Evolutionary conservation across 2,113 vertebrate species (phyloP), one percentile per base, ranked within the genome.

Genomic region (Chionis minor): DNA sequence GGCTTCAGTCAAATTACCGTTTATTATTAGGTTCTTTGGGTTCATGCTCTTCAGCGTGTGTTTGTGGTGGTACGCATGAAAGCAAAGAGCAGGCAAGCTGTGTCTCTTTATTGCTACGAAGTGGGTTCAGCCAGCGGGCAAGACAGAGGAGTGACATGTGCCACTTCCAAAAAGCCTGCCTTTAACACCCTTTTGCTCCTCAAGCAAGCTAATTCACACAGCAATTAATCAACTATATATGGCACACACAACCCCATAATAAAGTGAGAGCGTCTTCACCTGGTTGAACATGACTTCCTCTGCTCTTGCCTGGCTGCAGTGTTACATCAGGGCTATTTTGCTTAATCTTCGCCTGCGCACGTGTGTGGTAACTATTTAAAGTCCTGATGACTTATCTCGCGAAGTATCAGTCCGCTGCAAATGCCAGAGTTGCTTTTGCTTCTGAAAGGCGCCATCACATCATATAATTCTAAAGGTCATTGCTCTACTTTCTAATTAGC

Each of bases 271-370:
- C 32, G 1, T 92, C 88, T 93, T 91, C 2, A 33, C 80, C 38
- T 94, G 80, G 69, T 8, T 91, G 94, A 95, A 52, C 93, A 91
- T 27, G 52, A 95, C 94, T 96, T 97, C 95, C 93, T 89, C 40
- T 92, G 86, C 52, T 91, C 69, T 94, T 11, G 52, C 65, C 77
- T 91, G 69, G 69, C 35, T 20, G 14, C 78, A 24, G 3, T 19
- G 44, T 90, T 95, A 71, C 66, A 49, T 79, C 84, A 87, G 73
- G 26, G 70, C 87, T 85, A 3, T 65, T 92, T 87, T 91, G 95
- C 47, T 35, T 95, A 63, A 90, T 81, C 78, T 72, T 72, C 15
- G 1, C 28, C 3, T 10, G 24, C 38, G 54, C 84, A 56, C 7
- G 0, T 45, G 56, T 49, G 38, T n/a, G 59, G 77, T 84, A 67